A percentile compares a stretch with the other conserved stretches of the same genome.
phyloP scores from a whole-genome alignment of 2,888 invertebrate species.

The Chloroclystis v-ata region DNA sequence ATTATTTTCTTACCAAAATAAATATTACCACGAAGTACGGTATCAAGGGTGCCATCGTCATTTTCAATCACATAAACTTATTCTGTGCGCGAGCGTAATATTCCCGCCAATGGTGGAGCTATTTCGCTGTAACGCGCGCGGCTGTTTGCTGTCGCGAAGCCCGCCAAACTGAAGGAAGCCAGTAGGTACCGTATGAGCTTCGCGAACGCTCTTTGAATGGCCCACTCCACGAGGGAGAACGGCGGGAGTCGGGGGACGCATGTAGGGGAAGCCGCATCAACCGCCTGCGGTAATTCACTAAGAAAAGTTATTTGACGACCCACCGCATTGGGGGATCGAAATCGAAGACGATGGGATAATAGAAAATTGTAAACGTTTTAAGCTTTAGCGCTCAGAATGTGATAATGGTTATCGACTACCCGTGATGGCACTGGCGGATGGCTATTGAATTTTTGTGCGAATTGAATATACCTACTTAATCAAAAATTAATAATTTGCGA shows the following conservation, averaged over 20 bases:
- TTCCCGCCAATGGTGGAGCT: conserved; percentile 61
- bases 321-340: conserved; percentile 46
- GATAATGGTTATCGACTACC: too few species aligned
- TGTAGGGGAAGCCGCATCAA: conserved; percentile 73
- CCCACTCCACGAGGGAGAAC: conserved; percentile 71
- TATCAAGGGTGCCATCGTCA: conserved; percentile 41
- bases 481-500: too few species aligned
- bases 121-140: conserved; percentile 46
- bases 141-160: conserved; percentile 60
- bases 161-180: conserved; percentile 68
- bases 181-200: conserved; percentile 64
- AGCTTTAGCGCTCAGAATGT: background rate
- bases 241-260: conserved; percentile 72
- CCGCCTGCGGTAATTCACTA: conserved; percentile 75
- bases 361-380: conserved; percentile 58
- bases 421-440: too few species aligned
- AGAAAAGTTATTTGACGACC: conserved; percentile 75
- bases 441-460: too few species aligned
- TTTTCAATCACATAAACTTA: conserved; percentile 62
- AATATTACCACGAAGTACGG: conserved; percentile 55
- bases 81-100: conserved; percentile 34
- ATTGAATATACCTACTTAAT: too few species aligned
- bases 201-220: conserved; percentile 74
- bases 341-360: conserved; percentile 34
- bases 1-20: conserved; percentile 55